Base-by-base conservation (phyloP, 2,888 invertebrate species). In the Erebia epiphron region DNA sequence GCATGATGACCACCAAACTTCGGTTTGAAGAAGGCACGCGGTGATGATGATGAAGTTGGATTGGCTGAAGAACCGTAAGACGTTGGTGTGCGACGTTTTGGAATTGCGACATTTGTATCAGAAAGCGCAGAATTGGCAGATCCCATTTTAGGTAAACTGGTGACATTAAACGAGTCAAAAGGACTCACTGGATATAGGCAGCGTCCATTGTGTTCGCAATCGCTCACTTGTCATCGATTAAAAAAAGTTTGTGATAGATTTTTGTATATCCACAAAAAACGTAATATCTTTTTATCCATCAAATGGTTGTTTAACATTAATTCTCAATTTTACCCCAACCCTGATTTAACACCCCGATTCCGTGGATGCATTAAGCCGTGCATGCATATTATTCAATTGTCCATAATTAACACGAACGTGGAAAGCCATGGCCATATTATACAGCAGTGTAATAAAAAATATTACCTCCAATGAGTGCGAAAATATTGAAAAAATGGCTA, bases 401-500 rank as follows among this genome's bases (percentile, higher is more conserved):
- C 41, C 9, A 16, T 10, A 46, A 26, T 62, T 62, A 62, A 62
- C 62, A 62, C 62, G 62, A 62, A 62, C 46, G 46, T 13, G 11
- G 21, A 49, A 46, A 73, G 73, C 35, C 70, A 74, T 69, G 73
- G 13, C 54, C 49, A 43, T 69, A 61, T 46, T 46, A 46, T 71
- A 68, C 71, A 65, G 35, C 10, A 46, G 67, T 61, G 52, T 73
- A n/a, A 66, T 62, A 50, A 21, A n/a, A 2, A 54, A 72, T 62
- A 66, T 71, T 43, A 35, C 67, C 43, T 46, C 61, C 10, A 67
- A 72, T 43, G 62, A 70, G 2, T 75, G 76, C 60, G 65, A 74
- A 11, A 63, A 43, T 26, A 67, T 80, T 62, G 74, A 80, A 35
- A 74, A 80, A 71, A 78, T 91, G 67, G 83, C 85, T 9, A 75